Percentiles rank a stretch among this genome's conserved stretches.
These are phyloP conservation scores for Muraenolepis orangiensis DNA, from an alignment of 2,797 vertebrate species.

Conservation along the genomic window DNA sequence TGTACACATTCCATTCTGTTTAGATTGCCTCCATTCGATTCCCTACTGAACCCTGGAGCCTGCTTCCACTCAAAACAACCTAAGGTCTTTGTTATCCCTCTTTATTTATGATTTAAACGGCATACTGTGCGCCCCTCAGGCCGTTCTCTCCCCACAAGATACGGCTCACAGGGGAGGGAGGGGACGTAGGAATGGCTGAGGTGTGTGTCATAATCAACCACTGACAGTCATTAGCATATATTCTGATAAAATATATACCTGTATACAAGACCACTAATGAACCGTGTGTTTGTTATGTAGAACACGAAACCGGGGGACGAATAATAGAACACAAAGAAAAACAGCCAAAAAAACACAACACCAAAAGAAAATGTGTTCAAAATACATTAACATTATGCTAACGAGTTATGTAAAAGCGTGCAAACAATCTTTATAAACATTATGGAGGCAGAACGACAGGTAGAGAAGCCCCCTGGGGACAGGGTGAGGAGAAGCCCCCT, in stretches of 20 bases:
- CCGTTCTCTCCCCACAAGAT: not conserved
- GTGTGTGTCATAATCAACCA: not conserved
- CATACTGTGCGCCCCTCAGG: not conserved
- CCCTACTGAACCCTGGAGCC: not conserved
- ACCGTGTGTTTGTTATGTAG: constrained; percentile 10
- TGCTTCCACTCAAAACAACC: constrained; percentile 1
- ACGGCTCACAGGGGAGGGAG: not conserved
- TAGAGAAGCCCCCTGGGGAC: no score
- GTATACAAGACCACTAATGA: constrained; percentile 25
- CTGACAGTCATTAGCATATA: constrained; percentile 29
- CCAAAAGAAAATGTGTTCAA: not conserved
- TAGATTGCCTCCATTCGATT: constrained; percentile 2
- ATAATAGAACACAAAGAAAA: not conserved
- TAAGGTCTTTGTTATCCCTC: not conserved
- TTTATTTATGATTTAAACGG: not conserved
- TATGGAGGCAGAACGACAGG: not conserved
- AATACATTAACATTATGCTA: not conserved
- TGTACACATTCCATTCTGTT: not conserved
- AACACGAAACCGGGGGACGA: constrained; percentile 10
- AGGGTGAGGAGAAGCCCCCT: not conserved
- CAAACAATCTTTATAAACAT: not conserved
- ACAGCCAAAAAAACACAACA: not conserved
- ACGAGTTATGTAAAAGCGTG: not conserved
- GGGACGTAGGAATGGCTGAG: not conserved
- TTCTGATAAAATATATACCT: constrained; percentile 12